phyloP scores from a whole-genome alignment of 2,888 invertebrate species.

The Synanthedon vespiformis region DNA sequence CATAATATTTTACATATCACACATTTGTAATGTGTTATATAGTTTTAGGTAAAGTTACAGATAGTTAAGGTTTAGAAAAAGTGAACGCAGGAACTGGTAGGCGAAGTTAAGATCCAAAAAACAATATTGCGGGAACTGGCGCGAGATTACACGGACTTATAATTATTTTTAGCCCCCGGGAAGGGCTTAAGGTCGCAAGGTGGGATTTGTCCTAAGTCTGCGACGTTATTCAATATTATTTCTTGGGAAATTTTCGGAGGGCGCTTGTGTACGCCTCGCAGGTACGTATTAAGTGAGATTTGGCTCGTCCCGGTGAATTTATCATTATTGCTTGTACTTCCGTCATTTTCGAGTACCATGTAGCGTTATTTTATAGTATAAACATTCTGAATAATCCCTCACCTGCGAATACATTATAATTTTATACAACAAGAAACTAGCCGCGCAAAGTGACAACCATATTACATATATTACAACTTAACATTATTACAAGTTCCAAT shows the following conservation, averaged over 20 bases:
- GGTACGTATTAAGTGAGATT: constrained; percentile 44
- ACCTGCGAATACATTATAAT: neutral
- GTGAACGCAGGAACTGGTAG: too few relatives aligned
- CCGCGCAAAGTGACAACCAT: too few relatives aligned
- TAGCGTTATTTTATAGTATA: neutral
- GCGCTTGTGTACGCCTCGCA: constrained; percentile 25
- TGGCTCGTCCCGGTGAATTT: constrained; percentile 20
- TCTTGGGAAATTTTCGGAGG: constrained; percentile 27
- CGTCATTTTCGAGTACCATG: neutral
- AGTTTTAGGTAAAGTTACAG: too few relatives aligned
- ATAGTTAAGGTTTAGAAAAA: too few relatives aligned
- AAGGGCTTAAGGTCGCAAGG: constrained; percentile 56
- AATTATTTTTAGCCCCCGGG: constrained; percentile 51
- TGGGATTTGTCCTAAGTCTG: constrained; percentile 53
- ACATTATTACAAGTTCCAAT: too few relatives aligned
- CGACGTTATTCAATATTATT: constrained; percentile 66
- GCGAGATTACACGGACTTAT: constrained; percentile 34
- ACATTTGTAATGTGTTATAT: too few relatives aligned
- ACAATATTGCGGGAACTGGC: constrained; percentile 28
- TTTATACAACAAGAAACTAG: too few relatives aligned
- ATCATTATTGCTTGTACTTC: constrained; percentile 12
- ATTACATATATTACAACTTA: too few relatives aligned
- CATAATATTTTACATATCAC: too few relatives aligned
- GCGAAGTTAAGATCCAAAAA: constrained; percentile 10
- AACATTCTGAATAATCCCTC: neutral